Conservation (phyloP, 2,888 invertebrate genomes). For the Melinopterus prodromus region DNA sequence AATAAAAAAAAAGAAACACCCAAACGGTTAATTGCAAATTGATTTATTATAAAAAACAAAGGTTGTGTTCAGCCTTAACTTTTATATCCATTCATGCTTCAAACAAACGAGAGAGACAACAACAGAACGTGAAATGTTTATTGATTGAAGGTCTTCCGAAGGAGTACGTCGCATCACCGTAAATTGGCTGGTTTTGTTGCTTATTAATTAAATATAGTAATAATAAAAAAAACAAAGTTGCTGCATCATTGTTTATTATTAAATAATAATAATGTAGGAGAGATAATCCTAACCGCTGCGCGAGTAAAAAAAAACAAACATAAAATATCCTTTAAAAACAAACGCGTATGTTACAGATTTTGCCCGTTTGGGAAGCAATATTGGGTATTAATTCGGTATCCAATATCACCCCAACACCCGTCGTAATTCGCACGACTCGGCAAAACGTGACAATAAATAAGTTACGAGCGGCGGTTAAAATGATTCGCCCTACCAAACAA, state of each 20-base stretch:
- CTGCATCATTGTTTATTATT: slow-evolving; percentile 6
- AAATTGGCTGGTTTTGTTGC: slow-evolving; percentile 34
- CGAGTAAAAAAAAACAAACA: neutral
- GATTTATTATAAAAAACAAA: slow-evolving; percentile 49
- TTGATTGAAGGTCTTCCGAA: slow-evolving; percentile 34
- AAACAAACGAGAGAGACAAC: slow-evolving; percentile 37
- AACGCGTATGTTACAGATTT: slow-evolving; percentile 37
- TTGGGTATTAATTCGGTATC: slow-evolving; percentile 23
- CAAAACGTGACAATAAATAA: neutral
- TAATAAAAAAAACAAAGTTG: slow-evolving; percentile 31
- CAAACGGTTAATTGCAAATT: slow-evolving; percentile 46
- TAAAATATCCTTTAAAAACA: slow-evolving; percentile 11
- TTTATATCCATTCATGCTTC: slow-evolving; percentile 42
- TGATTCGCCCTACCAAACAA: neutral
- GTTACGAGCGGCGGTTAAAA: neutral
- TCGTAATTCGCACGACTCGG: slow-evolving; percentile 18
- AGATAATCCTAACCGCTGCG: neutral
- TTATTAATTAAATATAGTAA: slow-evolving; percentile 32
- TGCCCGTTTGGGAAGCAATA: slow-evolving; percentile 45
- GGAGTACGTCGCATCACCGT: neutral
- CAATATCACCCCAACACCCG: slow-evolving; percentile 26
- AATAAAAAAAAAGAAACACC: slow-evolving; percentile 43
- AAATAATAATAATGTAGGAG: neutral
- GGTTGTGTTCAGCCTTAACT: slow-evolving; percentile 47
- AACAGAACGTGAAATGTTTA: slow-evolving; percentile 38